These are phyloP conservation scores for Poeciliopsis presidionis DNA, from an alignment of 2,797 vertebrate genomes.

Conservation along the genomic window DNA sequence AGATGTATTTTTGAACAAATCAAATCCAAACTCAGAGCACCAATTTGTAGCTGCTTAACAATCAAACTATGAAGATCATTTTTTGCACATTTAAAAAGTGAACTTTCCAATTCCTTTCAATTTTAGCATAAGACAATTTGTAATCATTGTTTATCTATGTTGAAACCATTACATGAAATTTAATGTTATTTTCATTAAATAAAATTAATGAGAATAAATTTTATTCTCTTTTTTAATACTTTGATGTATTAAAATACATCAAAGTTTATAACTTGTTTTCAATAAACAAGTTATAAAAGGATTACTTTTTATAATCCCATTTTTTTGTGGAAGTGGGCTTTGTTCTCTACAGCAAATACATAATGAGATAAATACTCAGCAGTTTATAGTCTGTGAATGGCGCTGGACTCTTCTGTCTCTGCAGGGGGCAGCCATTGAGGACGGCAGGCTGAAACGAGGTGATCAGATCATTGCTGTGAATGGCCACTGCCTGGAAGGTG, in stretches of 20 bases:
- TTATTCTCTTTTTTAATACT: no score
- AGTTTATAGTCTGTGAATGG: not conserved
- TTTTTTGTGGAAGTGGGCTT: not conserved
- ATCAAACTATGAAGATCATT: not conserved
- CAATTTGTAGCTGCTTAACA: not conserved
- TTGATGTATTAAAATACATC: no score
- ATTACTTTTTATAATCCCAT: not conserved
- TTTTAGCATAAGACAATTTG: not conserved
- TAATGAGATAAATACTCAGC: not conserved
- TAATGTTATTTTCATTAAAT: no score
- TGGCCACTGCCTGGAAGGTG: slow-evolving; percentile 89
- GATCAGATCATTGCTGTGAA: slow-evolving; percentile 96
- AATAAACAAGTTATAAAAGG: not conserved
- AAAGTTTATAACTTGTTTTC: not conserved
- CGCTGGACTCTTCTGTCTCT: slow-evolving; percentile 28
- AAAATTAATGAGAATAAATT: no score
- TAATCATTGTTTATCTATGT: no score
- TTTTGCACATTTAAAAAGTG: not conserved
- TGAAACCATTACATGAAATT: no score
- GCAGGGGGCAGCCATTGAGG: slow-evolving; percentile 92
- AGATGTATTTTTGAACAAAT: not conserved
- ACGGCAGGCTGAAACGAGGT: slow-evolving; percentile 88
- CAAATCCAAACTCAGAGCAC: not conserved
- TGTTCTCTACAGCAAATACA: not conserved
- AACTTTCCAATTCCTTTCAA: not conserved